phyloP scores from a whole-genome alignment of 23 tunicate genomes.

The Styela clava region DNA sequence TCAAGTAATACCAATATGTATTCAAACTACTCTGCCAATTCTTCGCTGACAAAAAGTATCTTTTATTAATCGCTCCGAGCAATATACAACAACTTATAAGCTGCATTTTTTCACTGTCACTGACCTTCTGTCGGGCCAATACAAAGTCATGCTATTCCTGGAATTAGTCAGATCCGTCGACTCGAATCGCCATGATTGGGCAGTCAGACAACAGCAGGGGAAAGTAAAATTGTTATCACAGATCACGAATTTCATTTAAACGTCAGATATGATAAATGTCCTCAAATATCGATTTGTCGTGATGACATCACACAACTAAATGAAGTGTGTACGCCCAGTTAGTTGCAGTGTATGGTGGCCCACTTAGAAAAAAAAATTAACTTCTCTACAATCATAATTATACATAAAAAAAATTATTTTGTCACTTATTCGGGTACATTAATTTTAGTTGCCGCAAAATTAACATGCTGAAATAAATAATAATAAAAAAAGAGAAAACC shows the following conservation, averaged over 20 bases:
- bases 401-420: too few relatives aligned
- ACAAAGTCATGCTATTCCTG: constrained; percentile 3
- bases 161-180: background rate
- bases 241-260: constrained; percentile 39
- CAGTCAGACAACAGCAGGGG: background rate
- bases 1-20: too few relatives aligned
- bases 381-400: too few relatives aligned
- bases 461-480: too few relatives aligned
- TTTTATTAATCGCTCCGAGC: background rate
- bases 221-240: constrained; percentile 2
- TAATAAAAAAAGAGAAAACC: too few relatives aligned
- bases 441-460: too few relatives aligned
- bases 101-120: constrained; percentile 3
- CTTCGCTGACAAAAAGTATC: background rate
- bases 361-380: too few relatives aligned
- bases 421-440: too few relatives aligned
- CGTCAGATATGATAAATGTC: constrained; percentile 34
- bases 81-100: background rate
- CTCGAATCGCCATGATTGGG: constrained; percentile 17
- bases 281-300: constrained; percentile 1
- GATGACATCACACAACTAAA: constrained; percentile 5
- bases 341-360: too few relatives aligned
- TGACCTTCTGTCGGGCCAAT: background rate
- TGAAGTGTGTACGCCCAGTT: too few relatives aligned
- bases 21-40: too few relatives aligned